Evolutionary conservation across 2,797 vertebrate genomes (phyloP).

Genomic region (Denticeps clupeoides): DNA sequence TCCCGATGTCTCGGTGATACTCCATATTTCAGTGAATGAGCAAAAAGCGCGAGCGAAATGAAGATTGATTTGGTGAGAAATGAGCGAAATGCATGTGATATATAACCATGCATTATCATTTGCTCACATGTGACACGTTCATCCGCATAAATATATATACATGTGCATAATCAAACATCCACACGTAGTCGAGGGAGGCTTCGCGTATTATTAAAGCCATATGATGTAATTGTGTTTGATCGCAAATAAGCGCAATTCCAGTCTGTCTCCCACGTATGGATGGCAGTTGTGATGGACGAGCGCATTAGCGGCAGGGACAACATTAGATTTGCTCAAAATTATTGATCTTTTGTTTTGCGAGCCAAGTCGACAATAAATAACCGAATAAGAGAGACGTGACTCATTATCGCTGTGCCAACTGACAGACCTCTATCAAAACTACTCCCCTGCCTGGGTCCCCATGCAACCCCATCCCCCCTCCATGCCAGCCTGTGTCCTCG

Average conservation of each 20-base stretch:
- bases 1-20: slow-evolving; percentile 52
- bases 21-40: slow-evolving; percentile 66
- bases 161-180: slow-evolving; percentile 37
- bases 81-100: slow-evolving; percentile 24
- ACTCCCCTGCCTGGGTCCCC: slow-evolving; percentile 31
- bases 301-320: slow-evolving; percentile 70
- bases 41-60: slow-evolving; percentile 57
- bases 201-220: slow-evolving; percentile 61
- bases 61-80: slow-evolving; percentile 60
- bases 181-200: slow-evolving; percentile 34
- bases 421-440: slow-evolving; percentile 68
- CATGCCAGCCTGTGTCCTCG: slow-evolving; percentile 39
- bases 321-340: slow-evolving; percentile 80
- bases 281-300: slow-evolving; percentile 72
- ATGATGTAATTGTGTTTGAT: slow-evolving; percentile 71
- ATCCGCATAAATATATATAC: slow-evolving; percentile 43
- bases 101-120: slow-evolving; percentile 60
- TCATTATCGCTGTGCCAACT: slow-evolving; percentile 70
- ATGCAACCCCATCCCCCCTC: slow-evolving; percentile 31
- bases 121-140: slow-evolving; percentile 50
- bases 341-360: slow-evolving; percentile 77
- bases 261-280: slow-evolving; percentile 64
- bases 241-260: slow-evolving; percentile 68
- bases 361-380: slow-evolving; percentile 74
- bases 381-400: slow-evolving; percentile 63